Evolutionary conservation across 2,888 invertebrate genomes (phyloP).

Genomic region (Omphaloscelis lunosa): DNA sequence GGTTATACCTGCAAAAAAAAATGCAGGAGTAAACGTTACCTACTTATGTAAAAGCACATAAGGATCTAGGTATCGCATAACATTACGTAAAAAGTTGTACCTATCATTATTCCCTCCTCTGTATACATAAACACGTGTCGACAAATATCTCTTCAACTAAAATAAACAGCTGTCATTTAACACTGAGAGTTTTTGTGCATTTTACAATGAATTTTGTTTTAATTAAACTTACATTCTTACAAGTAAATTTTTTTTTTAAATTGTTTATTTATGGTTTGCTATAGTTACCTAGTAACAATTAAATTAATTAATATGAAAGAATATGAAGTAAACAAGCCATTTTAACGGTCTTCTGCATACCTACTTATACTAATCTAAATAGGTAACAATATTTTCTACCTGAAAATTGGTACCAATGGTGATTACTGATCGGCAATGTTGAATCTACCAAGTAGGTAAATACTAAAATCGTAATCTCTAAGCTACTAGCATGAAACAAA

Average conservation of each 20-base stretch:
- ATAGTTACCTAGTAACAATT: neutral
- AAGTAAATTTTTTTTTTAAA: neutral
- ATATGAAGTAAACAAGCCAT: neutral
- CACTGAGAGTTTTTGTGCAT: slow-evolving; percentile 14
- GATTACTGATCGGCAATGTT: neutral
- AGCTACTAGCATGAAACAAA: neutral
- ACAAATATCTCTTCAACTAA: slow-evolving; percentile 10
- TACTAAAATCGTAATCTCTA: neutral
- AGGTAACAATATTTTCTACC: neutral
- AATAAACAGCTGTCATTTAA: slow-evolving; percentile 29
- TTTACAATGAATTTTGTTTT: slow-evolving; percentile 16
- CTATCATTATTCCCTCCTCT: neutral
- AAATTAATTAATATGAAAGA: neutral
- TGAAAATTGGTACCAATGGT: neutral
- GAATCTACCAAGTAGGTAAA: neutral
- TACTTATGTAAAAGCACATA: neutral
- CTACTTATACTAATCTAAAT: neutral
- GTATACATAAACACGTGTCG: neutral
- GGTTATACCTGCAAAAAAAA: neutral
- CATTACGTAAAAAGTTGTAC: neutral
- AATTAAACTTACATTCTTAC: slow-evolving; percentile 34
- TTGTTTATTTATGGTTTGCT: slow-evolving; percentile 10
- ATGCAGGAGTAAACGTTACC: neutral
- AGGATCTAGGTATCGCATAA: neutral
- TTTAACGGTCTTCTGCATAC: neutral